Percentiles rank a stretch among this genome's conserved stretches.
Conservation (phyloP, 2,797 vertebrate species). For the Geotrypetes seraphini region DNA sequence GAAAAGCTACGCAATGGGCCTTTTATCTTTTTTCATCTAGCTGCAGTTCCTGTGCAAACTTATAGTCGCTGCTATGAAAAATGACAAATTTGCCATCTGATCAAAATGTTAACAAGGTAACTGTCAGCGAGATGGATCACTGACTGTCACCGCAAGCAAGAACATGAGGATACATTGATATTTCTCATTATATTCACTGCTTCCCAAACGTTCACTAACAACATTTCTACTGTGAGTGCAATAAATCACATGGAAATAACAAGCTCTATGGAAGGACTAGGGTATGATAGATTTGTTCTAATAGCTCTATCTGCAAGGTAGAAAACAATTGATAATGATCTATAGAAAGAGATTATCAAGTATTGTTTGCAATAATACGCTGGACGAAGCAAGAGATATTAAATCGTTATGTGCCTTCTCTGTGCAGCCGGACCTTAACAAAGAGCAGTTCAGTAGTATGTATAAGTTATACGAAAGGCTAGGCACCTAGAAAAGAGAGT, state of each 20-base stretch:
- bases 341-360: constrained; percentile 68
- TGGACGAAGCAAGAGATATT: constrained; percentile 32
- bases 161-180: constrained; percentile 86
- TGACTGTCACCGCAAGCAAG: constrained; percentile 66
- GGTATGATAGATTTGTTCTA: constrained; percentile 62
- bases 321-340: constrained; percentile 71
- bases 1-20: constrained; percentile 38
- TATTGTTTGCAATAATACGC: constrained; percentile 48
- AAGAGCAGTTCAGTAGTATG: constrained; percentile 12
- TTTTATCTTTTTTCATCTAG: constrained; percentile 59
- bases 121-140: constrained; percentile 81
- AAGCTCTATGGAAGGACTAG: constrained; percentile 49
- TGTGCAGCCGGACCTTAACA: no score
- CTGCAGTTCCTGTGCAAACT: constrained; percentile 63
- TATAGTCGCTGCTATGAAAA: constrained; percentile 68
- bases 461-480: constrained; percentile 20
- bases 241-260: constrained; percentile 79
- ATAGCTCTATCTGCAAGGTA: constrained; percentile 55
- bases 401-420: constrained; percentile 33
- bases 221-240: constrained; percentile 56
- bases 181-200: constrained; percentile 76
- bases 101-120: constrained; percentile 91
- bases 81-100: constrained; percentile 81
- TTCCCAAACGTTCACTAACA: constrained; percentile 68
- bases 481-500: constrained; percentile 30